Evolutionary conservation across 37 sponge, comb jelly and placozoan genomes (phyloP), one percentile per base, ranked within the genome.

Genomic region (Eunapius fragilis): DNA sequence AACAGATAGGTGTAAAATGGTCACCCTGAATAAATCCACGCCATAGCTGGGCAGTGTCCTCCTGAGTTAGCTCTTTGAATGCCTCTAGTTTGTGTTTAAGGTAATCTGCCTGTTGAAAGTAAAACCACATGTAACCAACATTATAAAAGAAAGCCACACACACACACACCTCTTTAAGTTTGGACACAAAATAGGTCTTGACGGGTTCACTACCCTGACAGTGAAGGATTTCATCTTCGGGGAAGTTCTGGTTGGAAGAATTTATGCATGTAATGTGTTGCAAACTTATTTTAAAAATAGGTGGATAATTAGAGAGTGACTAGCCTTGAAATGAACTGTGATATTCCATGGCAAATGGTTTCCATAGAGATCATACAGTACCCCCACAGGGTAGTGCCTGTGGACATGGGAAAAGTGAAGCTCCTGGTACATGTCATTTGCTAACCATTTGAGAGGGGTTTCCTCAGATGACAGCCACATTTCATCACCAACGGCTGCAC

Each of bases 301-400:
- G n/a, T 31, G 2, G 73, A 32, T 17, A 32, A 25, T 72, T 14
- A 72, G 73, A 72, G 12, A n/a, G 11, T 23, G 50, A 47, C 77
- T 27, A 78, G 93, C 98, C 76, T 92, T 89, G 90, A 93, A 97
- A 47, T 96, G 93, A n/a, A 97, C 96, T 10, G 85, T 91, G 24
- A 97, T 81, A 19, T 81, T 89, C 98, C 98, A 97, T 0, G 96
- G 98, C 22, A 91, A 82, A 12, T 81, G 79, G 11, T 70, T 71
- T 3, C 83, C 91, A 78, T 82, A 78, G 76, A 97, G 80, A 82
- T 97, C 98, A 90, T 90, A 97, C 71, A 96, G 79, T 45, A 95
- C 89, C 22, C 98, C 98, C 35, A 97, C 92, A 4, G 98, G 98
- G 75, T 89, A 93, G 71, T 97, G 96, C 97, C 97, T 96, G 84